Percentiles rank a stretch among this genome's conserved stretches.
phyloP scores from a whole-genome alignment of 2,797 vertebrate species.

The Hyperoplus immaculatus region DNA sequence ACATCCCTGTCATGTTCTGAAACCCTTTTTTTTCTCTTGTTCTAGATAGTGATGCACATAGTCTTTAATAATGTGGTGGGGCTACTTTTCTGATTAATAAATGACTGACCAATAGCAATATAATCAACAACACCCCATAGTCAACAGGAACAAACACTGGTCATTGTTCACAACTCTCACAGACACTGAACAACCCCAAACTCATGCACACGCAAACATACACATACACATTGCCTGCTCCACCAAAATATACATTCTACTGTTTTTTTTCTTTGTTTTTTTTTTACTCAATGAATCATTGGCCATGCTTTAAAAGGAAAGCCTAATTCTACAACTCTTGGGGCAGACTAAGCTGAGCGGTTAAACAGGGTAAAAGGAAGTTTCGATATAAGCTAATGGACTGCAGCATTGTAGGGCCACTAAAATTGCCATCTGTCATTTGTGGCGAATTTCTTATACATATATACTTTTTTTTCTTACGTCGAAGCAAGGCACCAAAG shows the following conservation, averaged over 20 bases:
- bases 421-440: conserved; percentile 97
- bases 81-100: conserved; percentile 68
- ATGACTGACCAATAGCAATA: conserved; percentile 77
- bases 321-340: conserved; percentile 82
- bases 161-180: conserved; percentile 80
- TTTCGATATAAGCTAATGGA: conserved; percentile 96
- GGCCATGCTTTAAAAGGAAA: conserved; percentile 85
- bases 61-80: conserved; percentile 60
- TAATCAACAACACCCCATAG: conserved; percentile 79
- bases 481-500: conserved; percentile 98
- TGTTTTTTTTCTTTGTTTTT: conserved; percentile 61
- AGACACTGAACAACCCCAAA: conserved; percentile 81
- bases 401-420: conserved; percentile 99
- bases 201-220: conserved; percentile 76
- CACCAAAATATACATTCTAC: conserved; percentile 75
- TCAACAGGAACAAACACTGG: conserved; percentile 79
- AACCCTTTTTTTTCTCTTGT: conserved; percentile 78
- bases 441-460: conserved; percentile 90
- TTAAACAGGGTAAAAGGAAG: conserved; percentile 88
- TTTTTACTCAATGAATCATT: conserved; percentile 73
- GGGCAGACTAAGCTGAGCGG: conserved; percentile 80
- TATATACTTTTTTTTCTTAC: conserved; percentile 83
- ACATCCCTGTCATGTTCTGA: conserved; percentile 87
- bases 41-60: conserved; percentile 72
- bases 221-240: conserved; percentile 71